Evolutionary conservation across 2,888 invertebrate species (phyloP).

Genomic region (Parnassius apollo): DNA sequence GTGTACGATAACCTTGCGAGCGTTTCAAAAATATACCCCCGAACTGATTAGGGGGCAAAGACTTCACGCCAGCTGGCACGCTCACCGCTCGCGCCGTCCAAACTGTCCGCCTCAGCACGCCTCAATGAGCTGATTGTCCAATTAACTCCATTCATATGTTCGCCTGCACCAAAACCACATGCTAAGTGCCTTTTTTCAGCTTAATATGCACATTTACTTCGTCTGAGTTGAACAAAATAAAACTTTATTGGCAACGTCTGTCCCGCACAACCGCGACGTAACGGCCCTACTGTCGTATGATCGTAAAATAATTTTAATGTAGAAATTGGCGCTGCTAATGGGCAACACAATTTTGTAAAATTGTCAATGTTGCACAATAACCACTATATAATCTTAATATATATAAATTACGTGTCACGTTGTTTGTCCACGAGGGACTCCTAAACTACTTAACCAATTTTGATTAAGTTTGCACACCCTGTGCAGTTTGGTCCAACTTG

Average conservation of each 20-base stretch:
- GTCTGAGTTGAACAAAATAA: constrained; percentile 44
- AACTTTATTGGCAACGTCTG: constrained; percentile 41
- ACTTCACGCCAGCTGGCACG: constrained; percentile 69
- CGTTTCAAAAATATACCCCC: constrained; percentile 46
- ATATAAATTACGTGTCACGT: no score
- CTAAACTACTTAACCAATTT: no score
- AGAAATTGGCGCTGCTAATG: constrained; percentile 23
- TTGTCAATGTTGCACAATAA: constrained; percentile 16
- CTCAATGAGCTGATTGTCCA: constrained; percentile 71
- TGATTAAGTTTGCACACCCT: no score
- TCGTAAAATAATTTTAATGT: constrained; percentile 27
- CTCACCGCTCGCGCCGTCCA: constrained; percentile 54
- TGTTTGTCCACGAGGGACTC: no score
- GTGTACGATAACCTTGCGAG: constrained; percentile 30
- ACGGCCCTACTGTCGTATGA: constrained; percentile 13
- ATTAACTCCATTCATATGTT: constrained; percentile 76
- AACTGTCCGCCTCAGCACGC: constrained; percentile 61
- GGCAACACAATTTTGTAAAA: constrained; percentile 26
- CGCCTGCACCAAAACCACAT: constrained; percentile 49
- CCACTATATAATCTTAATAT: background rate
- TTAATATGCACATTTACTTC: constrained; percentile 53
- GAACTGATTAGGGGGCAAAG: constrained; percentile 58
- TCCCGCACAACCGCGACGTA: constrained; percentile 22
- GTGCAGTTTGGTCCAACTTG: no score
- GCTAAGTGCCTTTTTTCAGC: constrained; percentile 55